phyloP scores from a whole-genome alignment of 2,113 vertebrate species.

The Opisthocomus hoazin region DNA sequence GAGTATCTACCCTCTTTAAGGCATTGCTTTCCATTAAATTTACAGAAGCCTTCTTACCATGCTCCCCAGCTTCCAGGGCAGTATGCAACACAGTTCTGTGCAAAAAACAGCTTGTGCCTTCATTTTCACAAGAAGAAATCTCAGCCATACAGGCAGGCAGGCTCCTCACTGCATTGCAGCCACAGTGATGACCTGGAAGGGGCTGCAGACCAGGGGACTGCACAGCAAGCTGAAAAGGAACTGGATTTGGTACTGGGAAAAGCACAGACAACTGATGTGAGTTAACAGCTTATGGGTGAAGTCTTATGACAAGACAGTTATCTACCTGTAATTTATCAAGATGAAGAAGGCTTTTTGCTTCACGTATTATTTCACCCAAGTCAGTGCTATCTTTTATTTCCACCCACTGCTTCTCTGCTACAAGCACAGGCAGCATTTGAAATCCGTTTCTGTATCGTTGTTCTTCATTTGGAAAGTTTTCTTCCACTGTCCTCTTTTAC shows the following conservation, averaged over 20 bases:
- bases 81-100: accelerated
- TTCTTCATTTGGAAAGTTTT: background rate
- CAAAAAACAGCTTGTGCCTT: background rate
- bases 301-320: background rate
- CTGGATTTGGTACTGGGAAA: background rate
- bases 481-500: background rate
- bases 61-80: background rate
- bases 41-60: background rate
- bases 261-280: background rate
- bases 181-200: background rate
- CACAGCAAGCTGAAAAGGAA: background rate
- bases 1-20: background rate
- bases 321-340: background rate
- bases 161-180: too few relatives aligned
- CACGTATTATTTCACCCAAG: background rate
- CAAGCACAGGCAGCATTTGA: background rate
- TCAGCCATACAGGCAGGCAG: background rate
- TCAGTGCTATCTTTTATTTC: background rate
- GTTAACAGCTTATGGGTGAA: background rate
- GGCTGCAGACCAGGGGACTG: accelerated
- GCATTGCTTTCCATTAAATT: background rate
- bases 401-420: background rate
- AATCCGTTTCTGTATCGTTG: background rate
- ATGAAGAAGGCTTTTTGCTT: background rate
- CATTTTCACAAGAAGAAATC: background rate